phyloP scores from a whole-genome alignment of 2,113 vertebrate species.

The Perca fluviatilis region DNA sequence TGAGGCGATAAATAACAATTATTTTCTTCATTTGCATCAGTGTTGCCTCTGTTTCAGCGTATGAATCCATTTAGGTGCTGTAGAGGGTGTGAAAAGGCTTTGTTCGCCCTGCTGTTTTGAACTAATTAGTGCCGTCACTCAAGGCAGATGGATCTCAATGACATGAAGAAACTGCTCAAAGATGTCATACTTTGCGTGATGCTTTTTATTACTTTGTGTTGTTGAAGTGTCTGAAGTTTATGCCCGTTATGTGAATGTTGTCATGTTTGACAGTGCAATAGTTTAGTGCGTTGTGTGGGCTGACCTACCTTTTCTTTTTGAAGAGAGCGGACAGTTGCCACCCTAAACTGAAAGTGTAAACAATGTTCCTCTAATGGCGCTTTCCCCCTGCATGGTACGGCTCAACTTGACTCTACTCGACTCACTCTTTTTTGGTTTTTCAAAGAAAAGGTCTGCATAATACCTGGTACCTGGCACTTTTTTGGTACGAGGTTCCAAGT shows the following conservation, averaged over 20 bases:
- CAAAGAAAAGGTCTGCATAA: too few species aligned
- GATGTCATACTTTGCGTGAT: background rate
- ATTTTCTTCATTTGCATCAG: conserved; percentile 83
- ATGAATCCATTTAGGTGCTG: conserved; percentile 24
- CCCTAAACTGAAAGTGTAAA: conserved; percentile 31
- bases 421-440: too few species aligned
- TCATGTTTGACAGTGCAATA: background rate
- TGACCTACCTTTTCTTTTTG: background rate
- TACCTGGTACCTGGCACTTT: too few species aligned
- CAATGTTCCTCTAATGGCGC: conserved; percentile 8
- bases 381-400: too few species aligned
- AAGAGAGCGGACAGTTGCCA: conserved; percentile 25
- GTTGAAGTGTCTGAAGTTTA: background rate
- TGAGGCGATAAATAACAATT: conserved; percentile 86
- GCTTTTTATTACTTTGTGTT: background rate
- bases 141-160: conserved; percentile 19
- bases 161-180: conserved; percentile 15
- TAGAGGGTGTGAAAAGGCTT: conserved; percentile 29
- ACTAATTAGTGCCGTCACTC: conserved; percentile 44
- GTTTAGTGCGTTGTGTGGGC: background rate
- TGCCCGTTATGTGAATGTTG: background rate
- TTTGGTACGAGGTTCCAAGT: too few species aligned
- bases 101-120: background rate
- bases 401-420: too few species aligned
- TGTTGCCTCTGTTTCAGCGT: background rate